Evolutionary conservation across 2,113 vertebrate genomes (phyloP), one percentile per base, ranked within the genome.

Genomic region (Ameiurus melas): DNA sequence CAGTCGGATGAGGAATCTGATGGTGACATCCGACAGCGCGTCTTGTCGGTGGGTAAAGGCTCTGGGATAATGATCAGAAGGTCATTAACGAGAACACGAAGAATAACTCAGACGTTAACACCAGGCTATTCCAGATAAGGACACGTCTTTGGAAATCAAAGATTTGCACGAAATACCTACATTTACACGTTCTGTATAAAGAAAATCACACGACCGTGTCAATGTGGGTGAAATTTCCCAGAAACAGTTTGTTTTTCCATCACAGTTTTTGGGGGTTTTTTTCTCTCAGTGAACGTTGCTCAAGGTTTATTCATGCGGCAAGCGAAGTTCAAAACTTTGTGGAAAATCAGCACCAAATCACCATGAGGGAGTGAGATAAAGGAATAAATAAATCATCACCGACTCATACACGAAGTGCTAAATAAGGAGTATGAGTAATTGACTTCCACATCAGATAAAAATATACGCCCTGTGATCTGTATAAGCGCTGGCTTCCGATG

Each of bases 391-490:
- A 58, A 33, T 3, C 33, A 30, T 16, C 55, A n/a, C 39, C 7
- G 47, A 84, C 25, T 25, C 47, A 10, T 13, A 71, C 47, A 36
- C 14, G 17, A 71, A 55, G 20, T 5, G 57, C 57, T 83, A 83
- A 62, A 83, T 83, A 83, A 62, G 36, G 33, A 62, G n/a, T 13
- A 36, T 60, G 55, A 60, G 30, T 62, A 83, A 83, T 13, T 60
- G 80, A 82, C 80, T 36, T 82, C 30, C 3, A 36, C 55, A 82
- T 25, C 80, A 36, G 80, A 82, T 83, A 25, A 36, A 66, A 47
- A 30, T 71, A 71, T 68, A 71, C 5, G 13, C 3, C 0, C 30
- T 85, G 27, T 85, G 47, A 85, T 70, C 27, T 84, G 30, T 66
- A n/a, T 84, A n/a, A 51, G 60, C 30, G 36, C 25, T 51, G 19